phyloP scores from a whole-genome alignment of 2,113 vertebrate genomes.

The Passer domesticus region DNA sequence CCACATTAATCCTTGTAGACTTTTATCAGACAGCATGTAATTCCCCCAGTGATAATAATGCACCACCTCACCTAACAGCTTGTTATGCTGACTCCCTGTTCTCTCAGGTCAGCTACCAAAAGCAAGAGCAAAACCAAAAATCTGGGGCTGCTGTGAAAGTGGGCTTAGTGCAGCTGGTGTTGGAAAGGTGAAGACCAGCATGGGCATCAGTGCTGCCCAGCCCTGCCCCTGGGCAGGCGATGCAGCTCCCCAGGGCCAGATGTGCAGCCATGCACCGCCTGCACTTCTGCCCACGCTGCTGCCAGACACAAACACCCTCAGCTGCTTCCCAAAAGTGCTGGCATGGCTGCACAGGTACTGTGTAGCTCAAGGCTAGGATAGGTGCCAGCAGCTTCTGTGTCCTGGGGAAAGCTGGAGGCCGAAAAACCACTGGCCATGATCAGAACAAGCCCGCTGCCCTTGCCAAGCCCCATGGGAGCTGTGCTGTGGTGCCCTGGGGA shows the following conservation, averaged over 20 bases:
- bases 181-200: not conserved
- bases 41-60: not conserved
- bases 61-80: not conserved
- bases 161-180: not conserved
- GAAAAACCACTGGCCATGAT: not conserved
- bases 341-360: rapidly evolving
- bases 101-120: not conserved
- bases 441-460: not conserved
- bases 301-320: not conserved
- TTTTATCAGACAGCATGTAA: not conserved
- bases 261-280: rapidly evolving
- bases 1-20: not conserved
- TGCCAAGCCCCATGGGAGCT: rapidly evolving
- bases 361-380: rapidly evolving
- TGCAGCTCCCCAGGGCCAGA: rapidly evolving
- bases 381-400: not conserved
- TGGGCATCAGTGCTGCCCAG: rapidly evolving
- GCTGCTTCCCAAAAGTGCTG: not conserved
- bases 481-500: not conserved
- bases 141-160: not conserved
- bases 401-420: not conserved
- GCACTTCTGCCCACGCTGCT: rapidly evolving
- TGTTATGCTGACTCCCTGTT: not conserved
- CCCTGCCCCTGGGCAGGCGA: rapidly evolving
- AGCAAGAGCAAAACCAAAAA: rapidly evolving